phyloP scores from a whole-genome alignment of 2,888 invertebrate genomes.

The Urechis unicinctus region DNA sequence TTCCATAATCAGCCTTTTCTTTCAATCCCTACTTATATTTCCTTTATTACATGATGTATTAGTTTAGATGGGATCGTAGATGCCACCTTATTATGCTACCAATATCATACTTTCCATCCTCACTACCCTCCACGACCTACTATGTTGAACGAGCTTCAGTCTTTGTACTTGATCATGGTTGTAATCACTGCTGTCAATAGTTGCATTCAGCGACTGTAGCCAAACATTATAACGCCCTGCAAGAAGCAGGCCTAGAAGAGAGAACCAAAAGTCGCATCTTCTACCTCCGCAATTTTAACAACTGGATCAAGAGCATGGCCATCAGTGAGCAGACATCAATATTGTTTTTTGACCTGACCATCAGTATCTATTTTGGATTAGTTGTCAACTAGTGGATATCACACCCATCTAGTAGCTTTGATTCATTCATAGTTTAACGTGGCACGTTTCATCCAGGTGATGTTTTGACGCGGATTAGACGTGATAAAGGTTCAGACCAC shows the following conservation, averaged over 20 bases:
- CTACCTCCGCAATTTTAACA: constrained; percentile 93
- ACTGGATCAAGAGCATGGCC: constrained; percentile 95
- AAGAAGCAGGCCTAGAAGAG: constrained; percentile 64
- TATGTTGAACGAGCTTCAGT: no score
- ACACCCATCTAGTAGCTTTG: no score
- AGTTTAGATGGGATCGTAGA: no score
- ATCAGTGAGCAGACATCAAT: constrained; percentile 68
- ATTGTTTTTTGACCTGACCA: background rate
- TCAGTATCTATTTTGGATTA: background rate
- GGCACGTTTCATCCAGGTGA: constrained; percentile 57
- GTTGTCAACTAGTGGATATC: no score
- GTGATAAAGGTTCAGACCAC: constrained; percentile 16
- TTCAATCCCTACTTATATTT: no score
- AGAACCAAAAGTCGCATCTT: constrained; percentile 85
- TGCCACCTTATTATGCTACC: no score
- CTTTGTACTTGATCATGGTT: no score
- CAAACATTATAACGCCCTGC: constrained; percentile 84
- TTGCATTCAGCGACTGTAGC: constrained; percentile 70
- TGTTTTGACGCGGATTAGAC: constrained; percentile 58
- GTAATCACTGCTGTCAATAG: no score
- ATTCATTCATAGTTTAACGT: background rate
- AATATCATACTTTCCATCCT: no score
- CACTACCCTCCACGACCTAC: no score
- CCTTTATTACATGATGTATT: no score
- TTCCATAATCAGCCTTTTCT: no score